Evolutionary conservation across 64 coral and sea anemone species (phyloP), one percentile per base, ranked within the genome.

Genomic region (Stylophora pistillata): DNA sequence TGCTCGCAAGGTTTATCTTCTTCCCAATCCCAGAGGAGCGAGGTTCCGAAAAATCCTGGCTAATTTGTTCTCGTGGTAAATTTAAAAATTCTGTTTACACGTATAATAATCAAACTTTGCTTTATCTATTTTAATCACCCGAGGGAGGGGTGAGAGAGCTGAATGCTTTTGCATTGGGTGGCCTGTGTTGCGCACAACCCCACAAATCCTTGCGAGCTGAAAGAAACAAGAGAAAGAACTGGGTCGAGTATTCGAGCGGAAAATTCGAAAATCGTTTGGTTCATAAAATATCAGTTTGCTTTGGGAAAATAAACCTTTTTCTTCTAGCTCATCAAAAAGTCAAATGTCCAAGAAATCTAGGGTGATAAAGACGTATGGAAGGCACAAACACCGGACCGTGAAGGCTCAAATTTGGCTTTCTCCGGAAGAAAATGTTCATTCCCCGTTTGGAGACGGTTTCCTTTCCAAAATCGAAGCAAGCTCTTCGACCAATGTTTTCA

Each of bases 291-390:
- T 63, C 9, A 20, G 14, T 68, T 60, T 72, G 15, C 34, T 73
- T 55, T 29, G 55, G 23, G 16, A 2, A 76, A 74, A 60, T 23
- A 10, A 2, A 0, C 57, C 3, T 0, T 29, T 58, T 75, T 74
- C 14, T 87, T 20, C 9, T 74, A 30, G 6, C 11, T 20, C 6
- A 57, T 15, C 16, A 53, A 69, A 16, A 78, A 30, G 58, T 59
- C 60, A 92, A 78, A 92, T 92, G 90, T 53, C 82, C 47, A 74
- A 78, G 21, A 85, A 72, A 26, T 56, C 71, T 58, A n/a, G 17
- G 17, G 41, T 92, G 13, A 55, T 92, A 9, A 92, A 92, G 66
- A 92, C 90, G 13, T 92, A 92, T 92, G 90, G 90, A 62, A 83
- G 82, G 57, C 90, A 92, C 55, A 92, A 71, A 73, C 86, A 86